Conservation (phyloP, 1,140 invertebrate genomes). For the Mylabris phalerata region DNA sequence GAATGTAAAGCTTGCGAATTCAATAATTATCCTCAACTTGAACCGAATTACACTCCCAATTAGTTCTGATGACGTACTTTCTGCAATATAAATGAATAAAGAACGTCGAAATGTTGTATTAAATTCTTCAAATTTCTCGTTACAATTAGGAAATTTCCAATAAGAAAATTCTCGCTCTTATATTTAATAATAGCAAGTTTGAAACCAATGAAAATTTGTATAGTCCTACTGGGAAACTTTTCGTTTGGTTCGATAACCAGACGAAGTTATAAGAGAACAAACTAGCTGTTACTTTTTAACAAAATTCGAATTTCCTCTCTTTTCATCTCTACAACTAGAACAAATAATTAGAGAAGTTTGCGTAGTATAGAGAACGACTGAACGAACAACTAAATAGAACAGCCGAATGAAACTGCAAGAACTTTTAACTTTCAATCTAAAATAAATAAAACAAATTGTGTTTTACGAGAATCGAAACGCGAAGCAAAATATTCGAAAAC, state of each 20-base stretch:
- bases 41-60: slow-evolving; percentile 16
- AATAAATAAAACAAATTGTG: slow-evolving; percentile 13
- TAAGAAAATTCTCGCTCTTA: too few relatives aligned
- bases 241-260: too few relatives aligned
- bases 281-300: too few relatives aligned
- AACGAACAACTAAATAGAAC: slow-evolving; percentile 8
- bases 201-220: too few relatives aligned
- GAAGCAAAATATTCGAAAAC: too few relatives aligned
- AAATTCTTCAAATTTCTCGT: too few relatives aligned
- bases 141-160: too few relatives aligned
- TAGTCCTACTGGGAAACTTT: too few relatives aligned
- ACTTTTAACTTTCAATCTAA: slow-evolving; percentile 1
- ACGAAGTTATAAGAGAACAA: too few relatives aligned
- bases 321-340: slow-evolving; percentile 5
- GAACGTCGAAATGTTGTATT: neutral
- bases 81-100: slow-evolving; percentile 17
- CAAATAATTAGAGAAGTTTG: slow-evolving; percentile 16
- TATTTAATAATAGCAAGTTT: too few relatives aligned
- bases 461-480: neutral
- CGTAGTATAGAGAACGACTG: slow-evolving; percentile 2
- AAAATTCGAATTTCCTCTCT: too few relatives aligned
- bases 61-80: slow-evolving; percentile 15
- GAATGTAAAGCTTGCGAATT: slow-evolving; percentile 7
- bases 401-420: neutral
- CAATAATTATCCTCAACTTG: slow-evolving; percentile 11